These are phyloP conservation scores for Leptinotarsa haldemani DNA, from an alignment of 2,888 invertebrate species.

Conservation along the genomic window DNA sequence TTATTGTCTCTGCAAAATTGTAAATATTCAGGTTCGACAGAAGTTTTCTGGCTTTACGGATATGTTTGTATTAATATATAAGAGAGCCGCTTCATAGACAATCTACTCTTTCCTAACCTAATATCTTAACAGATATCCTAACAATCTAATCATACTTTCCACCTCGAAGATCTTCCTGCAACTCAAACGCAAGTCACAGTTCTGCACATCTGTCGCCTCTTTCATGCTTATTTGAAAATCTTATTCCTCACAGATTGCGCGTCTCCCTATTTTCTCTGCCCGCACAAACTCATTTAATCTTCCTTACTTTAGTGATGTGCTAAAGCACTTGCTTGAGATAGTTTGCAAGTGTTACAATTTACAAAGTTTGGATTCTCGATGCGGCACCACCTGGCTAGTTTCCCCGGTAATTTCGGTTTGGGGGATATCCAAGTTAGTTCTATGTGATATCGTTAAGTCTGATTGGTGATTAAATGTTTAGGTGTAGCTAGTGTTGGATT, in stretches of 20 bases:
- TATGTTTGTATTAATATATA: no score
- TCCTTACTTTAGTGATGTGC: conserved; percentile 27
- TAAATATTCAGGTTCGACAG: no score
- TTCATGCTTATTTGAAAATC: conserved; percentile 15
- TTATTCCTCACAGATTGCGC: not conserved
- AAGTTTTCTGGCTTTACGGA: no score
- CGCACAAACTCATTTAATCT: conserved; percentile 34
- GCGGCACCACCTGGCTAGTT: conserved; percentile 41
- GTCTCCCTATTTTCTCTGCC: conserved; percentile 22
- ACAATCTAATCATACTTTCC: not conserved
- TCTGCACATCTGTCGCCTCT: conserved; percentile 3
- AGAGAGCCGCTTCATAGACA: no score
- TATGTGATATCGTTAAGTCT: conserved; percentile 36
- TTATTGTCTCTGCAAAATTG: no score
- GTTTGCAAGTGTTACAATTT: conserved; percentile 39
- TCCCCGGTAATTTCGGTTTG: conserved; percentile 26
- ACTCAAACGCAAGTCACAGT: not conserved
- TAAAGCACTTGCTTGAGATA: conserved; percentile 35
- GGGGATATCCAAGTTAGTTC: conserved; percentile 19
- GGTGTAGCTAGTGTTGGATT: conserved; percentile 11
- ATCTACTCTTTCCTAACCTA: no score
- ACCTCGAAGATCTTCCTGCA: not conserved
- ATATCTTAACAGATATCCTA: not conserved
- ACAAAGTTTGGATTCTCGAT: conserved; percentile 31
- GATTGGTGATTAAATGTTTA: conserved; percentile 41